Evolutionary conservation across 1,140 invertebrate species (phyloP).

Genomic region (Aricia agestis): DNA sequence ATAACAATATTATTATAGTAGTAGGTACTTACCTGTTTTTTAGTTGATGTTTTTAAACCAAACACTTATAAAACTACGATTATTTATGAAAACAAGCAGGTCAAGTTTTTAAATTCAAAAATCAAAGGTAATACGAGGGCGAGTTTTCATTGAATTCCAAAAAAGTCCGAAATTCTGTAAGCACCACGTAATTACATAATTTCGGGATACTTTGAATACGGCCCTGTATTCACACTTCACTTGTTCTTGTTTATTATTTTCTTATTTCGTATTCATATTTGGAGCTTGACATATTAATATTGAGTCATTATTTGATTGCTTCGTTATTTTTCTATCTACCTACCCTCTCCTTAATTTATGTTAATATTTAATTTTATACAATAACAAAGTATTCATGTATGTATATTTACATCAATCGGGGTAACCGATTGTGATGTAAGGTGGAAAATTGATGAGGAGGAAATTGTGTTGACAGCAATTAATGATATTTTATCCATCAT

Average conservation of each 20-base stretch:
- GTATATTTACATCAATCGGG: neutral
- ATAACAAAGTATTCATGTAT: neutral
- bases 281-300: neutral
- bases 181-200: too few species aligned
- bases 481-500: neutral
- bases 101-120: too few species aligned
- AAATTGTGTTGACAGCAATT: slow-evolving; percentile 1
- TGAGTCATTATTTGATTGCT: neutral
- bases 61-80: too few species aligned
- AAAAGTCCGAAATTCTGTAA: too few species aligned
- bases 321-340: neutral
- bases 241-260: neutral
- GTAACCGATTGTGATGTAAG: neutral
- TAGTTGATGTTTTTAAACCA: too few species aligned
- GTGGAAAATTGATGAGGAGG: neutral
- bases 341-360: neutral
- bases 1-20: too few species aligned
- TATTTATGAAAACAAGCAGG: too few species aligned
- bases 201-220: neutral
- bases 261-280: neutral
- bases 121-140: too few species aligned
- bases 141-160: too few species aligned
- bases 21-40: too few species aligned
- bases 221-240: neutral
- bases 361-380: neutral